A percentile compares a stretch with the other conserved stretches of the same genome.
Conservation (phyloP, 2,888 invertebrate species). For the Zeuzera pyrina region DNA sequence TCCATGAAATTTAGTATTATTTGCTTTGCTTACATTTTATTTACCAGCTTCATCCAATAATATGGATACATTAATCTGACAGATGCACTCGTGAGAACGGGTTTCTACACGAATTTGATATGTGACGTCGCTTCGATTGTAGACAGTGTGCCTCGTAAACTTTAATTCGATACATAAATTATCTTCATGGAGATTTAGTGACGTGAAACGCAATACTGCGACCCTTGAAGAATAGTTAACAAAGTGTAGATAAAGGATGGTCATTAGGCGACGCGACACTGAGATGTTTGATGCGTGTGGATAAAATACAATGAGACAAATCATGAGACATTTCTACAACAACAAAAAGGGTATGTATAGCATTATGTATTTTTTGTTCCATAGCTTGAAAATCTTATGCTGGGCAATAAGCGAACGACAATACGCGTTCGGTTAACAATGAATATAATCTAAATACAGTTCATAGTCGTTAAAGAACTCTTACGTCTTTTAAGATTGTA, state of each 20-base stretch:
- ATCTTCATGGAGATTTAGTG: constrained; percentile 46
- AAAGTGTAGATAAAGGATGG: constrained; percentile 42
- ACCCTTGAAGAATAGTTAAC: constrained; percentile 32
- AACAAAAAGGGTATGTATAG: neutral
- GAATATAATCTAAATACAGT: no score
- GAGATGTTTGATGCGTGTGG: constrained; percentile 9
- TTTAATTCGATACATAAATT: constrained; percentile 59
- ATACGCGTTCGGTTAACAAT: no score
- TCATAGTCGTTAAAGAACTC: no score
- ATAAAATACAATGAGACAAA: constrained; percentile 1
- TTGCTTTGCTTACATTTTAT: no score
- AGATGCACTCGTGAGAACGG: constrained; percentile 46
- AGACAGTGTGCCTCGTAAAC: constrained; percentile 55
- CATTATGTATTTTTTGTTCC: no score
- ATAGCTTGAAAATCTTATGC: no score
- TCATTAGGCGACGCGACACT: constrained; percentile 37
- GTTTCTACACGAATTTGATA: constrained; percentile 41
- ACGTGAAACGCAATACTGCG: constrained; percentile 43
- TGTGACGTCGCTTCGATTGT: constrained; percentile 43
- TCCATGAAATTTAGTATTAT: no score
- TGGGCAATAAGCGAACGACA: no score
- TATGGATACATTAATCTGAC: constrained; percentile 57
- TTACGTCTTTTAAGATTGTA: no score
- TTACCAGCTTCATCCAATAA: no score
- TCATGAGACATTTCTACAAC: no score